Evolutionary conservation across 1,140 invertebrate genomes (phyloP), one percentile per base, ranked within the genome.

Genomic region (Agraylea sexmaculata): DNA sequence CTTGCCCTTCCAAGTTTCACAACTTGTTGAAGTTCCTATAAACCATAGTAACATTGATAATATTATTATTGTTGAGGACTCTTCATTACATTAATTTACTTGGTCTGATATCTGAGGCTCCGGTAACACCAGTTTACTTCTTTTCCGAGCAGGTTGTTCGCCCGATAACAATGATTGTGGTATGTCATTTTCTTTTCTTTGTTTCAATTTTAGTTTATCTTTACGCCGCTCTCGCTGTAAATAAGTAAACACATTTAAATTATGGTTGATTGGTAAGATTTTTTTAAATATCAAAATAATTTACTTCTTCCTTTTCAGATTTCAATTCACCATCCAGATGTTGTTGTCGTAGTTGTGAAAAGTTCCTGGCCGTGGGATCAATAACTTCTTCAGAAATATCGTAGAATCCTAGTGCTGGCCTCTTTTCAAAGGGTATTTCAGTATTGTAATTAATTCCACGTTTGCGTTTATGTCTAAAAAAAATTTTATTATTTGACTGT

Each of bases 401-500:
- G 60, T 94, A 92, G 60, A 97, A 95, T 5, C 93, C 93, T 13
- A 77, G 43, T 0, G 89, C 81, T 5, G 93, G 91, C 37, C 75
- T 74, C 63, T 97, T 97, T 56, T 97, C 90, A 71, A 98, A 98
- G 1, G 94, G 92, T 53, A 99, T 89, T 67, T 99, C 96, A 0
- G 82, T 77, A 67, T 98, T 99, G 60, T 99, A 99, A 64, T 99
- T 91, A 7, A 99, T 86, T 4, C 90, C 85, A 10, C 83, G 76
- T 56, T 89, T 89, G 47, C 77, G 79, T 51, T 83, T 83, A 49
- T 83, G 78, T 17, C 75, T 68, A 31, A 37, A 35, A 42, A 38
- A 18, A 8, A 35, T 20, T 35, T 6, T 35, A 35, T 35, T 18
- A 6, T 18, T 35, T 35, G 33, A 20, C 11, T 8, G 30, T n/a